Base-by-base conservation (phyloP, 2,888 invertebrate species). In the Tetheella fluctuosa region DNA sequence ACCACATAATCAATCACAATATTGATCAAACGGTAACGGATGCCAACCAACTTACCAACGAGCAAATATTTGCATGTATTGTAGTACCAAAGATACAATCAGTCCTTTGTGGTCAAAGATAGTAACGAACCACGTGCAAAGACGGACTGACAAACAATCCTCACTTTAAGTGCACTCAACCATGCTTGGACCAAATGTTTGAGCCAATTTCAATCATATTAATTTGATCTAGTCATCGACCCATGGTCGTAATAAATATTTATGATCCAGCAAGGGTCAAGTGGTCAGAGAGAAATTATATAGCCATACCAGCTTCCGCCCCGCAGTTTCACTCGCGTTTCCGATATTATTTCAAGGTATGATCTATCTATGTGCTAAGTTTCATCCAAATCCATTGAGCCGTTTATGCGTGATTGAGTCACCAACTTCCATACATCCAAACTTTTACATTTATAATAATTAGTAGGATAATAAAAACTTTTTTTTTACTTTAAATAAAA, bases 41-140 rank as follows among this genome's bases (percentile, higher is more conserved):
- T 48, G 48, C 48, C 48, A 20, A 10, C 48, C n/a, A 48, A 48
- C 48, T 48, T 20, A 10, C 48, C 48, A 48, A 48, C 20, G n/a
- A 2, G 48, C 62, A 65, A 59, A 64, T 59, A 65, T 68, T 65
- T 64, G 57, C 67, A 65, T 65, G 59, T 60, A 58, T 62, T 30
- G 58, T 62, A 62, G 20, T 48, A 48, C 57, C 48, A 17, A 23
- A 48, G 54, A 54, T 57, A 54, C 61, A 64, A 68, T 64, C 68
- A 65, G 59, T 48, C 25, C 25, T 64, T 60, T 65, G 65, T 60
- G 34, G 58, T 58, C 42, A 55, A 63, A 64, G 64, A 61, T 61
- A 52, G 23, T 64, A 65, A 63, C 64, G 61, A 64, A 62, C 56
- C 58, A 57, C 60, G 65, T 59, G 62, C 67, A 68, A 65, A 64